Evolutionary conservation across 2,888 invertebrate species (phyloP), one percentile per base, ranked within the genome.

Genomic region (Elegia similella): DNA sequence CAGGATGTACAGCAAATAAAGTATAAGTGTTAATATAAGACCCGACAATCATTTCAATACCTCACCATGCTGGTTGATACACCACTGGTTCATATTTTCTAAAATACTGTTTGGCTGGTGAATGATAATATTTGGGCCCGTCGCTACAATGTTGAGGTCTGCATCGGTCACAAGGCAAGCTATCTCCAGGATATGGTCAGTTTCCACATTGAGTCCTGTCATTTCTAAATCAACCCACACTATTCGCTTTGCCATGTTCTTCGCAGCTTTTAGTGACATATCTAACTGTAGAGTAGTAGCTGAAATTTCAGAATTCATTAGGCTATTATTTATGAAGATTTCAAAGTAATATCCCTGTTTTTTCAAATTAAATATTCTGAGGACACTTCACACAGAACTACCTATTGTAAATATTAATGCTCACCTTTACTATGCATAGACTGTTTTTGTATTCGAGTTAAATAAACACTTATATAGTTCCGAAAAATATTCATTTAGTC

Each of bases 121-220:
- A 64, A 99, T 95, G 1, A 97, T 91, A 47, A 98, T 79, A 69
- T 95, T 91, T 0, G 96, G 96, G 6, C 95, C 95, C 75, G 94
- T 94, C 2, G 95, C 96, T 42, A 97, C 83, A 7, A 96, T 78
- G 67, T 96, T 95, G 13, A 98, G 86, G 55, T 97, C 77, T 10
- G 92, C 88, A 77, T 98, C 97, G 0, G 99, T 99, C 56, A 99
- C 93, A 32, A 99, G 76, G 77, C 97, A 97, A 0, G 98, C 96
- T 57, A 98, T 93, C 92, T 99, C 99, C 72, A 99, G 82, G 56
- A 99, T 96, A 62, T 95, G 93, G 73, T 97, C 95, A 55, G 86
- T 94, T 0, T 95, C 91, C 52, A 95, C 78, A 76, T 98, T 93
- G 13, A 99, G 84, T 0, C 99, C 99, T 7, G 98, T 97, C 98